Evolutionary conservation across 30 jellyfish, hydroid and myxozoan species (phyloP).

Genomic region (Pelagia noctiluca): DNA sequence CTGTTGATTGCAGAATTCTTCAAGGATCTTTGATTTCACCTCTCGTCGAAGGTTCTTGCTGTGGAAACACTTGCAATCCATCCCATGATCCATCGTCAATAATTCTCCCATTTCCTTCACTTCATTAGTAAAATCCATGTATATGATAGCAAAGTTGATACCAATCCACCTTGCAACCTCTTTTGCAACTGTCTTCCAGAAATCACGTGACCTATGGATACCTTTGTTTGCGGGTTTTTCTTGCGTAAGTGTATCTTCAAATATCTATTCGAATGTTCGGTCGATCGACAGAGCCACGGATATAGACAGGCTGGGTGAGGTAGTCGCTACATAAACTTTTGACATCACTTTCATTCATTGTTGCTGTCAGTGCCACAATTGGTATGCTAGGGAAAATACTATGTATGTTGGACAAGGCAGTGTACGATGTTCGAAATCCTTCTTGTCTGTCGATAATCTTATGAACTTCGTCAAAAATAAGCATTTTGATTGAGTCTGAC

Average conservation of each 20-base stretch:
- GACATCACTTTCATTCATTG: background rate
- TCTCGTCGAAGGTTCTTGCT: background rate
- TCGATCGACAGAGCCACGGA: conserved; percentile 3
- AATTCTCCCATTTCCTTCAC: background rate
- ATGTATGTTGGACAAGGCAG: background rate
- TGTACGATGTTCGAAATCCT: background rate
- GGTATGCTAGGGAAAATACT: background rate
- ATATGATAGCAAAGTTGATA: background rate
- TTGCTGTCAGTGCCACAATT: background rate
- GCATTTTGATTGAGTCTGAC: background rate
- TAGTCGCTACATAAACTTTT: background rate
- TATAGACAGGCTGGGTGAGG: background rate
- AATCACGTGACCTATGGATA: background rate
- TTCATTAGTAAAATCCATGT: background rate
- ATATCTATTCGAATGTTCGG: background rate
- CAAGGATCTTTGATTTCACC: background rate
- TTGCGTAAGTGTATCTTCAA: background rate
- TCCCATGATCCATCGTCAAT: background rate
- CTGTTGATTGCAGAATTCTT: background rate
- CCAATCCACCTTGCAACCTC: background rate
- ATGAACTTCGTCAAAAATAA: background rate
- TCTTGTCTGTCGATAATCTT: background rate
- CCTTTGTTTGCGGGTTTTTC: background rate
- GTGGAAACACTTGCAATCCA: background rate
- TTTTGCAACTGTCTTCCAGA: background rate